A percentile compares a stretch with the other conserved stretches of the same genome.
Conservation (phyloP, 2,888 invertebrate species). For the Sicus ferrugineus region DNA sequence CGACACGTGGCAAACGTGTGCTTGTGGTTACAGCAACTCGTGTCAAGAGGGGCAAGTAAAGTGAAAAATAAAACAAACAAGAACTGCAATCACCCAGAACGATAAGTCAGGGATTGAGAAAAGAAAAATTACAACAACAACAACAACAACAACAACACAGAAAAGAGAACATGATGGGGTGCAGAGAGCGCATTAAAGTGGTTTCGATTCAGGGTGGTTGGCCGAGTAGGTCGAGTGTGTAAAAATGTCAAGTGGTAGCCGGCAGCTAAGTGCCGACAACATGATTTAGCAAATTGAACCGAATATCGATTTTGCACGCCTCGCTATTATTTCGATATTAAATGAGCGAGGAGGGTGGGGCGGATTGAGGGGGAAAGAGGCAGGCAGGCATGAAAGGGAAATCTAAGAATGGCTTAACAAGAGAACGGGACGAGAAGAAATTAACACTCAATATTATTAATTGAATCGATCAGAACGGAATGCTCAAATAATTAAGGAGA, state of each 20-base stretch:
- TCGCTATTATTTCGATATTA: background rate
- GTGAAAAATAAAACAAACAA: background rate
- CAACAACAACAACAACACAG: background rate
- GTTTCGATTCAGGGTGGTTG: background rate
- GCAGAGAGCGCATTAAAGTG: background rate
- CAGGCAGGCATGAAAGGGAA: no score
- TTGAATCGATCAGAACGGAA: no score
- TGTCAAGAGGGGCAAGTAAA: slow-evolving; percentile 10
- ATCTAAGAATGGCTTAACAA: background rate
- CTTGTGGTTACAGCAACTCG: background rate
- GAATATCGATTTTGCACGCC: slow-evolving; percentile 12
- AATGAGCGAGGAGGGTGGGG: background rate
- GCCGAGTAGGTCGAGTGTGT: slow-evolving; percentile 15
- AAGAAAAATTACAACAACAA: background rate
- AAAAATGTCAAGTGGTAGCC: slow-evolving; percentile 19
- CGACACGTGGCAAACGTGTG: background rate
- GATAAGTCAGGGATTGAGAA: background rate
- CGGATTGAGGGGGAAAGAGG: background rate
- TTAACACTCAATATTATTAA: no score
- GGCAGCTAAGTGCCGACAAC: background rate
- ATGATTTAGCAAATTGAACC: slow-evolving; percentile 6
- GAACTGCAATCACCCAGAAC: background rate
- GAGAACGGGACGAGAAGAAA: no score
- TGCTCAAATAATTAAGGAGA: no score
- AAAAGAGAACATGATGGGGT: background rate